Conservation (phyloP, 2,113 vertebrate species). For the Corythoichthys intestinalis region DNA sequence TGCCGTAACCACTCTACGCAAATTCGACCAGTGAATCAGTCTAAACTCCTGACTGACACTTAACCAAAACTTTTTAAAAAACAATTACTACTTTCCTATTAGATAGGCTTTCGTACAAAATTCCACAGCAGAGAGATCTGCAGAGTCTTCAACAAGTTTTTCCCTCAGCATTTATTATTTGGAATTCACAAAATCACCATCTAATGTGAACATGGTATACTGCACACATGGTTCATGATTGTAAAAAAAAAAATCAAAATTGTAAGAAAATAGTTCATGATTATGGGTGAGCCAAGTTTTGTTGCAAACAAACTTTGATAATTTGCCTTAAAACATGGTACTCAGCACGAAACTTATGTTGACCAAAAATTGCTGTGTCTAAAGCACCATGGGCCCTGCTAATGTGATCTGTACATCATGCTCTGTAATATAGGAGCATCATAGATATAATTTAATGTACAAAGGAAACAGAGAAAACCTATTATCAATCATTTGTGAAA, state of each 20-base stretch:
- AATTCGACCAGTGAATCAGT: too few species aligned
- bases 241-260: too few species aligned
- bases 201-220: neutral
- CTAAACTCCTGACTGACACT: too few species aligned
- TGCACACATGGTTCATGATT: neutral
- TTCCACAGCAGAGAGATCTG: too few species aligned
- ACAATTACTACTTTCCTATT: too few species aligned
- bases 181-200: neutral
- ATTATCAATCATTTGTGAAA: neutral
- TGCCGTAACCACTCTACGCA: too few species aligned
- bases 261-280: too few species aligned
- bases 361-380: neutral
- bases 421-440: neutral
- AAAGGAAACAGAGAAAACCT: neutral
- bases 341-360: neutral
- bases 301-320: too few species aligned
- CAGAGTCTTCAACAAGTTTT: too few species aligned
- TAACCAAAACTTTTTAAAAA: too few species aligned
- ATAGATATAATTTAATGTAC: neutral
- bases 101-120: too few species aligned
- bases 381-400: neutral
- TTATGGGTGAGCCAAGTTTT: too few species aligned
- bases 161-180: neutral
- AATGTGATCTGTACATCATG: neutral
- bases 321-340: neutral